Evolutionary conservation across 2,888 invertebrate genomes (phyloP), one percentile per base, ranked within the genome.

Genomic region (Drosophila mimica): DNA sequence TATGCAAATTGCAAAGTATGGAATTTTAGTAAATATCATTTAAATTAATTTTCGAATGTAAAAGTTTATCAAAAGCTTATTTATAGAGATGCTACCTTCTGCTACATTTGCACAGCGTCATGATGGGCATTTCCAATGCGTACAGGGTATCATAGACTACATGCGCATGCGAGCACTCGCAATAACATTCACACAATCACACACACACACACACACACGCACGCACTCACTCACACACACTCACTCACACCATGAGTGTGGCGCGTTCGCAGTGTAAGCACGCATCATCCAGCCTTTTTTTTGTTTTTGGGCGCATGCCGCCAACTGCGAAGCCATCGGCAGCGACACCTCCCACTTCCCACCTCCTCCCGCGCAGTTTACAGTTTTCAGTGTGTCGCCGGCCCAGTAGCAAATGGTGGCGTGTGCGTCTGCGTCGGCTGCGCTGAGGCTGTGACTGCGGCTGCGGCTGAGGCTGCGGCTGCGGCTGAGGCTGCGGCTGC

Each of bases 231-330:
- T 1, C 36, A 30, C 25, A 20, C 13, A 8, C 17, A 17, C 49
- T 4, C 11, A 54, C 61, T 31, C 48, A 33, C 40, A 38, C 54
- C 17, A 28, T 31, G 13, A 36, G 54, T 54, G 46, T 53, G 43
- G 33, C 28, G 51, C 40, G 33, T 66, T 43, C 40, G 40, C 34
- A 52, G 33, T 66, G 69, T 67, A 71, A 73, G 75, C 59, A 77
- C 82, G 66, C 73, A 80, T 81, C 81, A 81, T 79, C 81, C 81
- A 81, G 81, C 77, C 65, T 73, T 79, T 79, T 51, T 48, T n/a
- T 40, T 25, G 7, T 38, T 57, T 57, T 79, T 79, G 68, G 81
- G 81, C 74, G 76, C 80, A 51, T 76, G 74, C 33, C 74, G 61
- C 40, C 48, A 60, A 48, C 71, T 17, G 43, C 72, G 54, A 52